A percentile compares a stretch with the other conserved stretches of the same genome.
Conservation (phyloP, 1,140 invertebrate genomes). For the Dreissena polymorpha region DNA sequence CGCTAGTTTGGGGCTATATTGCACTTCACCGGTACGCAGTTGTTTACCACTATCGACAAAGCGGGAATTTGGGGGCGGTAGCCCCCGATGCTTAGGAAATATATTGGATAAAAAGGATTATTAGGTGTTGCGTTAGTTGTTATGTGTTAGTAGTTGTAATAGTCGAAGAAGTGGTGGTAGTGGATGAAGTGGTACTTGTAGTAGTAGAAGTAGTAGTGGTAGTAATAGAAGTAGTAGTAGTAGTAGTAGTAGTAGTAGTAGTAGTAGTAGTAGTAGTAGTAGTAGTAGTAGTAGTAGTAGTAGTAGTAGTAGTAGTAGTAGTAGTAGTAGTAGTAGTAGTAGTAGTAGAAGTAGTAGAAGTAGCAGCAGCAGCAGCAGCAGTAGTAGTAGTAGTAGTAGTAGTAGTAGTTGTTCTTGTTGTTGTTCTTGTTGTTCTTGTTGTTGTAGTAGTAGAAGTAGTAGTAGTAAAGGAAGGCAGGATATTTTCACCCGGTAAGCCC, state of each 20-base stretch:
- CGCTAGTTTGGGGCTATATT: too few species aligned
- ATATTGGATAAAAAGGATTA: too few species aligned
- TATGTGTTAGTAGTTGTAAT: background rate
- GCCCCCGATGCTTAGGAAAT: too few species aligned
- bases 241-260: background rate
- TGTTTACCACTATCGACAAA: too few species aligned
- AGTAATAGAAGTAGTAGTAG: background rate
- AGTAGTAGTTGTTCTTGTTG: background rate
- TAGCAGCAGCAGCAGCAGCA: background rate
- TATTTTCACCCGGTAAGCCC: too few species aligned
- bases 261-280: background rate
- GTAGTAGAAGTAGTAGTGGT: background rate
- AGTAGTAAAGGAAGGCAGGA: background rate
- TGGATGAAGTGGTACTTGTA: background rate
- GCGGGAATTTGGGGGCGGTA: too few species aligned
- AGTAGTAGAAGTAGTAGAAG: background rate
- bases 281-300: conserved; percentile 2
- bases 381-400: background rate
- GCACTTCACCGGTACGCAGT: too few species aligned
- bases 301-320: conserved; percentile 3
- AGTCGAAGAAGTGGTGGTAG: background rate
- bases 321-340: conserved; percentile 1
- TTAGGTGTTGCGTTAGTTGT: too few species aligned
- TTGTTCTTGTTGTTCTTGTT: background rate
- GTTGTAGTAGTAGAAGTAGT: background rate